phyloP scores from a whole-genome alignment of 2,113 vertebrate genomes.

The Corythornis madagascariensis region DNA sequence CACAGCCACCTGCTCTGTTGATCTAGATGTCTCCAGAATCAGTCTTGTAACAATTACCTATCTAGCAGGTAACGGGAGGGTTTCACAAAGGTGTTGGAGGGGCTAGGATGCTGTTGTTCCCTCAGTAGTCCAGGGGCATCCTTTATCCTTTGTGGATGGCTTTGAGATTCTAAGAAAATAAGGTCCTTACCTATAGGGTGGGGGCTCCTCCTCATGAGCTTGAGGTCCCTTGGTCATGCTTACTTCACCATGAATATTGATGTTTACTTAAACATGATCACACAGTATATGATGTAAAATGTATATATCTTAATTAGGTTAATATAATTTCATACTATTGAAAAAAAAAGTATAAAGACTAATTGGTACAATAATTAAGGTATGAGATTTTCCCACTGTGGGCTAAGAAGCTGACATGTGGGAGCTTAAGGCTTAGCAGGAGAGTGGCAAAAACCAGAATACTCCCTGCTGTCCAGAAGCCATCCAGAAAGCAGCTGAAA shows the following conservation, averaged over 20 bases:
- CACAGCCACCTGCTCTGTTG: not conserved
- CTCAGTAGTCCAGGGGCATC: not conserved
- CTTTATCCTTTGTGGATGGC: not conserved
- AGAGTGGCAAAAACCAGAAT: not conserved
- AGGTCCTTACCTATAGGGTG: not conserved
- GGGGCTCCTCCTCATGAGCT: not conserved
- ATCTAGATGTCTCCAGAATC: not conserved
- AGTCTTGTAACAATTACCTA: not conserved
- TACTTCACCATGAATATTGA: not conserved
- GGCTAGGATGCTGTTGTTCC: rapidly evolving
- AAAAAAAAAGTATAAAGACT: not conserved
- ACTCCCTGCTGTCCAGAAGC: not conserved
- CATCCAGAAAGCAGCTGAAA: not conserved
- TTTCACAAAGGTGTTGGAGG: not conserved
- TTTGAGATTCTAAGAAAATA: not conserved
- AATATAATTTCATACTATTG: not conserved
- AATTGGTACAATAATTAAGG: not conserved
- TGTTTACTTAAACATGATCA: not conserved
- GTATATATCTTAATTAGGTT: not conserved
- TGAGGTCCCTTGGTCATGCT: not conserved
- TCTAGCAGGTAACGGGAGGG: not conserved
- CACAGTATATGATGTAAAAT: not conserved
- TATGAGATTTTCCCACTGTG: not conserved
- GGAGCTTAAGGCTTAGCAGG: not conserved
- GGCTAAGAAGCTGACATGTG: not conserved